phyloP scores from a whole-genome alignment of 2,113 vertebrate species.

The Pelecanus crispus region DNA sequence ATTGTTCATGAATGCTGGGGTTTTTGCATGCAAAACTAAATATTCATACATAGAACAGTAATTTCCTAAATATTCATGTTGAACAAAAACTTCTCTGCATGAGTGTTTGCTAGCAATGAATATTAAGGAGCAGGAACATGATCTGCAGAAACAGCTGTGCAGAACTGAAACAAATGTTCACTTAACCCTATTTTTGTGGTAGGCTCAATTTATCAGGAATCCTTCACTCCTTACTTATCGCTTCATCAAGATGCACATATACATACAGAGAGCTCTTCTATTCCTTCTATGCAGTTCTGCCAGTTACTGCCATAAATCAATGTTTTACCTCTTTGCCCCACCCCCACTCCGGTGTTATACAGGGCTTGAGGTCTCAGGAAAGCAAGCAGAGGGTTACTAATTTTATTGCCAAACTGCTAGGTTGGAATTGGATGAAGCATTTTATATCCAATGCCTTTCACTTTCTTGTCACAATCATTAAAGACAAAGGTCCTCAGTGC shows the following conservation, averaged over 20 bases:
- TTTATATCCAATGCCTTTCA: not conserved
- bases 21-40: constrained; percentile 8
- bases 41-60: constrained; percentile 20
- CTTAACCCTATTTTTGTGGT: constrained; percentile 30
- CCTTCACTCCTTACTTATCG: not conserved
- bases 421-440: not conserved
- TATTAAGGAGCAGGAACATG: constrained; percentile 1
- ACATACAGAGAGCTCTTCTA: not conserved
- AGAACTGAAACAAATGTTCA: constrained; percentile 25
- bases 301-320: not conserved
- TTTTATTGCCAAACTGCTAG: not conserved
- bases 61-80: constrained; percentile 61
- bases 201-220: constrained; percentile 2
- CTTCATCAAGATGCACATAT: not conserved
- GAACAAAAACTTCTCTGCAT: constrained; percentile 35
- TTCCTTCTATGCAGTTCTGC: not conserved
- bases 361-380: not conserved
- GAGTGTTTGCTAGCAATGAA: constrained; percentile 32
- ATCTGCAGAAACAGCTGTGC: constrained; percentile 37
- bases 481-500: not conserved
- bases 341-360: fast-evolving
- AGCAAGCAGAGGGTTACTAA: not conserved
- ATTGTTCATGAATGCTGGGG: not conserved
- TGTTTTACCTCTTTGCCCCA: not conserved
- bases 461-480: not conserved